These are phyloP conservation scores for Mesorhabditis spiculigera DNA, from an alignment of 2,888 invertebrate genomes.

Conservation along the genomic window DNA sequence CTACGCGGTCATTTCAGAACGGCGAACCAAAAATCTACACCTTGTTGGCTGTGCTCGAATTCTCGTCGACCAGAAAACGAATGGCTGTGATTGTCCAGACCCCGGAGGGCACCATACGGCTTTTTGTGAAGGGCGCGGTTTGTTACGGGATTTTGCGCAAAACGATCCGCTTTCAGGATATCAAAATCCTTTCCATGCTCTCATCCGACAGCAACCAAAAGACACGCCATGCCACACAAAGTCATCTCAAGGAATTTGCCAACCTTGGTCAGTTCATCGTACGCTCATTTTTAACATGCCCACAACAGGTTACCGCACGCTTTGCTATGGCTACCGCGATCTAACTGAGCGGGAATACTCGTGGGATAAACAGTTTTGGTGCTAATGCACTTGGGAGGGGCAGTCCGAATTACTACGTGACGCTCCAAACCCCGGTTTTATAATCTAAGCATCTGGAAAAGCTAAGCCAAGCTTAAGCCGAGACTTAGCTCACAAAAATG, in stretches of 20 bases:
- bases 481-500: too few relatives aligned
- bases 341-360: constrained; percentile 76
- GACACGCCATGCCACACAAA: constrained; percentile 8
- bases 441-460: too few relatives aligned
- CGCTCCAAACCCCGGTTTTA: too few relatives aligned
- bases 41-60: constrained; percentile 84
- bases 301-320: constrained; percentile 74
- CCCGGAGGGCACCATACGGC: constrained; percentile 70
- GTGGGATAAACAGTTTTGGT: too few relatives aligned
- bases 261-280: not conserved
- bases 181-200: constrained; percentile 7
- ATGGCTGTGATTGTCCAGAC: constrained; percentile 89
- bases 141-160: constrained; percentile 58
- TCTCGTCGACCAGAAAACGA: constrained; percentile 79
- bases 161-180: constrained; percentile 64
- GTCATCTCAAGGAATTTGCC: constrained; percentile 73
- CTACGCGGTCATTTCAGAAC: constrained; percentile 59
- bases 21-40: constrained; percentile 74
- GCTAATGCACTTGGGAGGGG: too few relatives aligned
- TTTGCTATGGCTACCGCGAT: constrained; percentile 83
- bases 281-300: constrained; percentile 29
- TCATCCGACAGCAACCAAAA: not conserved
- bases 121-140: constrained; percentile 73
- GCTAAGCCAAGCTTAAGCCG: too few relatives aligned
- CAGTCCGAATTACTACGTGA: too few relatives aligned